Base-by-base conservation (phyloP, 2,113 vertebrate genomes). In the Brachyhypopomus occidentalis region DNA sequence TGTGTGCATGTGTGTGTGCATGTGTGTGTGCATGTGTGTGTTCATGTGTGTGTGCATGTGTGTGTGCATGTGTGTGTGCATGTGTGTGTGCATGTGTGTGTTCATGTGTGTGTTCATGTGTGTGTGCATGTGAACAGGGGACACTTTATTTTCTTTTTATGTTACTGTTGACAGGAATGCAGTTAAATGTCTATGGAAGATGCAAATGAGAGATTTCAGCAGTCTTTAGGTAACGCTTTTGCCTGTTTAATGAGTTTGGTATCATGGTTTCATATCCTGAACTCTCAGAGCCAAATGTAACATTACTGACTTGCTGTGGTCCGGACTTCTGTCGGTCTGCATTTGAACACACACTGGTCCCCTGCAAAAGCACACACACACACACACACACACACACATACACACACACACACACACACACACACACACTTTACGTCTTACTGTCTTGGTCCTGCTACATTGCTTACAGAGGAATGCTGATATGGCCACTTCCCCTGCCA, bases 391-490 rank as follows among this genome's bases (percentile, higher is more conserved):
- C 74, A 30, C 59, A 58, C 30, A 66, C 72, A 75, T 76, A 59
- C 36, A 62, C 79, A 75, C 79, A 60, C 34, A 23, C 72, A 52
- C 69, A 30, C 73, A 11, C 67, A 20, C 56, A 23, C 25, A 25
- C 22, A 58, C 78, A 63, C 81, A 56, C 82, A 52, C 62, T 62
- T 45, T 64, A 34, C 64, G n/a, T 59, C 22, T 66, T 83, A n/a
- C n/a, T n/a, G n/a, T n/a, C 69, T 77, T 60, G 64, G 55, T 71
- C 16, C 60, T 70, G 76, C 82, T 79, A 83, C 79, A 70, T 66
- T 45, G 63, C 67, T 71, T 72, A 83, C 64, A 72, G 23, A 36
- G 75, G 41, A 87, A 76, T 75, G 80, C 82, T 83, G 83, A 87
- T 83, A 79, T 73, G 70, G 52, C 77, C n/a, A n/a, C n/a, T n/a